Evolutionary conservation across 2,888 invertebrate genomes (phyloP), one percentile per base, ranked within the genome.

Genomic region (Eremobia ochroleuca): DNA sequence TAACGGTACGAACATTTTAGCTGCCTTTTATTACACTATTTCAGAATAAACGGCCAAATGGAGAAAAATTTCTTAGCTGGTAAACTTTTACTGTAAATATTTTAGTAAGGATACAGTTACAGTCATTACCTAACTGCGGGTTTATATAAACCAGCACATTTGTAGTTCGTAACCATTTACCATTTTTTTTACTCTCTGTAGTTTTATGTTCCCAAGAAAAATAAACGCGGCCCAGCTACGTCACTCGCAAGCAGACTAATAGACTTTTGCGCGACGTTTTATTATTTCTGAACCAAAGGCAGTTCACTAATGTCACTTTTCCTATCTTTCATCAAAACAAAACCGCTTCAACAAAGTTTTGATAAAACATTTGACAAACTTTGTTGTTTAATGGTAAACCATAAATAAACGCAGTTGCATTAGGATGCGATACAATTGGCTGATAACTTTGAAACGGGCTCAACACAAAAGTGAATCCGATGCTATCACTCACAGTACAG

Each of bases 1-100:
- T 91, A 90, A 89, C 90, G 90, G 90, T 91, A 90, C 88, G 91
- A 91, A 92, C 92, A 92, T 91, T 93, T 92, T 90, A 91, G 91
- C 83, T 86, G 89, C 88, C 87, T 91, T 93, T 93, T 93, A 91
- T 91, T 88, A 84, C 85, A 87, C 88, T 86, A 88, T 88, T 90
- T 88, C 88, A 81, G 89, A 82, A 88, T 87, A 89, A 90, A 87
- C 86, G 81, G 81, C 85, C 83, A 83, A 90, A 89, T 89, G 83
- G 87, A 89, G 79, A 81, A 88, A 87, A 83, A 88, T 88, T 88
- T 88, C 87, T 86, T 81, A 88, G 87, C 83, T 88, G 87, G 83
- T 85, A 89, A 88, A 89, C 83, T 89, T 89, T 87, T 78, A 84
- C 87, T 79, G 82, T 89, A 88, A 89, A 88, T 88, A 88, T 88